Base-by-base conservation (phyloP, 2,113 vertebrate species). In the Quiscalus mexicanus region DNA sequence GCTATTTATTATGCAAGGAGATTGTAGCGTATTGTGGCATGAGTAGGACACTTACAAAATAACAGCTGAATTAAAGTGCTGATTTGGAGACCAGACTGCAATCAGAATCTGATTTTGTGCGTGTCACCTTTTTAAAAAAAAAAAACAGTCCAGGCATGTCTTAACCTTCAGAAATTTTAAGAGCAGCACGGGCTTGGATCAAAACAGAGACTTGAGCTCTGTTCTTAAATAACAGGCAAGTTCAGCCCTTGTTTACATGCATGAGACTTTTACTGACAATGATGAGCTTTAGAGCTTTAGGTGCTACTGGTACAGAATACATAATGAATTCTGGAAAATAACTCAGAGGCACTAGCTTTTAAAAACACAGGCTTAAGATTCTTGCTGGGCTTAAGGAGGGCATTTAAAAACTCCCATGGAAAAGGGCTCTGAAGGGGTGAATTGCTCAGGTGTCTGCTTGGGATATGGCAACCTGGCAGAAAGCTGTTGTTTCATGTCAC, bases 191-290 rank as follows among this genome's bases (percentile, higher is more conserved):
- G 47, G 49, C 67, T 93, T 90, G 63, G 63, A 89, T 96, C 67
- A 83, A 90, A 90, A 84, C 73, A 45, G 65, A 76, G 62, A 63
- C 67, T 79, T 91, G 75, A 95, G 81, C 31, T 89, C 52, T 86
- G 17, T 83, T 87, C 80, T 92, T 79, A 96, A 91, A 41, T 77
- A 93, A 89, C 41, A 94, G 87, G 62, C 75, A 85, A 87, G 84
- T 95, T 91, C 91, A 91, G 84, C 31, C 49, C 67, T 93, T 94
- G 94, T 95, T 97, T 95, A 95, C 70, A 73, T 80, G 84, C 77
- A 64, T 45, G 84, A 84, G 78, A 82, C 70, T 96, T 96, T 83
- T 79, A 73, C 75, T 93, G 93, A 87, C 73, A 87, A 87, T 63
- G 70, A 91, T 89, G 78, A 93, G 89, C 74, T 92, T 94, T n/a